Evolutionary conservation across 2,888 invertebrate genomes (phyloP), one percentile per base, ranked within the genome.

Genomic region (Hyalella azteca): DNA sequence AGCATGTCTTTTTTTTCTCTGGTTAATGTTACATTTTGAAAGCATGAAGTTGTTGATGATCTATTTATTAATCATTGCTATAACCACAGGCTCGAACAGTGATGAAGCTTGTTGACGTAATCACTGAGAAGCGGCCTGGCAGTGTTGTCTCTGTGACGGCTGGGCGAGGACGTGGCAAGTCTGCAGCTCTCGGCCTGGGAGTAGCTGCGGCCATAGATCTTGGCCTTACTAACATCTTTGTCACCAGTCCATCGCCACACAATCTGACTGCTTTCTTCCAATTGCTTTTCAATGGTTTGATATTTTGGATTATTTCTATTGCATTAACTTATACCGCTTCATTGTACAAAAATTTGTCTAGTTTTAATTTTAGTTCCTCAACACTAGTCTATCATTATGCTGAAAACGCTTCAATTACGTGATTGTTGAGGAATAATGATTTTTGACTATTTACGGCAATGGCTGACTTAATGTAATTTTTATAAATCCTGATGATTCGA

Each of bases 211-310:
- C 95, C 0, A 91, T 95, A 1, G 93, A 94, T 0, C 93, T 94
- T 86, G 92, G 93, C 41, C 95, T 95, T 87, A 95, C 96, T 49
- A 97, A 96, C 88, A 94, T 97, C 82, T 98, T 97, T 89, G 97
- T 99, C 50, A 98, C 99, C 0, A 96, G 97, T 79, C 99, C 99
- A 0, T 95, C 95, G 87, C 98, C 99, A 0, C 98, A 99, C 88
- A 99, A 99, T 90, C 91, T 99, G 87, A 95, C 94, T 81, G 99
- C 98, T 0, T 90, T 99, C 13, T 99, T 99, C 88, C 96, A 98
- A 88, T 99, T 99, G 88, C 91, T 98, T 2, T 92, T 98, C 80
- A 97, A 97, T 78, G 83, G 83, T 83, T 26, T 26, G 26, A 49
- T n/a, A n/a, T n/a, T n/a, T n/a, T n/a, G n/a, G n/a, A n/a, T n/a